Evolutionary conservation across 1,140 invertebrate species (phyloP).

Genomic region (Magallana ariakensis): DNA sequence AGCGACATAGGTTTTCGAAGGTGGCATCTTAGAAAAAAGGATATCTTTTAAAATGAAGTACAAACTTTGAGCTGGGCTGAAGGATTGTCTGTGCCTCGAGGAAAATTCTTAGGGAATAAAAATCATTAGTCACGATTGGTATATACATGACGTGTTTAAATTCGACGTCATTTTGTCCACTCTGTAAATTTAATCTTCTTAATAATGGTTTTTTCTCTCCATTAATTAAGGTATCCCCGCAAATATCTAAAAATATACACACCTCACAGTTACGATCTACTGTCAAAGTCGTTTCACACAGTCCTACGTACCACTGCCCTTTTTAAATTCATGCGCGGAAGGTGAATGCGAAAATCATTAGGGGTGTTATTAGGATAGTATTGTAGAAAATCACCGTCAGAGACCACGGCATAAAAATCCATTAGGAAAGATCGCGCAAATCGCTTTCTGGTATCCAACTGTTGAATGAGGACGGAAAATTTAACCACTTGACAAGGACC

Average conservation of each 20-base stretch:
- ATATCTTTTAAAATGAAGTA: conserved; percentile 4
- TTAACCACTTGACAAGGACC: conserved; percentile 17
- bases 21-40: conserved; percentile 3
- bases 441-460: conserved; percentile 15
- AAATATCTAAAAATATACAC: not conserved
- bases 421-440: not conserved
- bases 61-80: not conserved
- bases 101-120: not conserved
- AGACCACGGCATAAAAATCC: not conserved
- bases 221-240: not conserved
- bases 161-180: conserved; percentile 4
- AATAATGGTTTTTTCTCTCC: not conserved
- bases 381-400: not conserved
- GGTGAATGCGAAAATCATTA: conserved; percentile 21
- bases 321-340: not conserved
- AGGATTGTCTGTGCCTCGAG: not conserved
- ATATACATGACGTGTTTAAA: conserved; percentile 17
- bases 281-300: not conserved
- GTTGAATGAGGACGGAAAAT: conserved; percentile 19
- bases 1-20: not conserved
- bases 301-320: conserved; percentile 20
- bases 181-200: not conserved
- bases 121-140: not conserved
- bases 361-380: conserved; percentile 28
- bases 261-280: not conserved